Evolutionary conservation across 2,888 invertebrate genomes (phyloP).

Genomic region (Lasius platythorax): DNA sequence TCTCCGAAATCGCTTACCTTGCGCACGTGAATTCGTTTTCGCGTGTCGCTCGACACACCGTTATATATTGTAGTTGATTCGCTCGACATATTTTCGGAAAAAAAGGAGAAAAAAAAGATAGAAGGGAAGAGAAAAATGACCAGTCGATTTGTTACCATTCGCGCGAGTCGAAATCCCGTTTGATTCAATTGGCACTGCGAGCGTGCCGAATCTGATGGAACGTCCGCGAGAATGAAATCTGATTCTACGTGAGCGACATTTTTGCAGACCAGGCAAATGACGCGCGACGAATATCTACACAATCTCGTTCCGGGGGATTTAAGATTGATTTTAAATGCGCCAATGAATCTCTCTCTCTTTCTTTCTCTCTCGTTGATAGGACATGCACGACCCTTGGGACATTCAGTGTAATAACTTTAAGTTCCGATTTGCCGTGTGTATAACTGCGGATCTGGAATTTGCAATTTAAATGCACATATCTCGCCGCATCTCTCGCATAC

Average conservation of each 20-base stretch:
- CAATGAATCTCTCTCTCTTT: neutral
- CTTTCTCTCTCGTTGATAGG: slow-evolving; percentile 16
- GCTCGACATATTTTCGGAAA: slow-evolving; percentile 17
- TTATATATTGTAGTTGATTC: neutral
- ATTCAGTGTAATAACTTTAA: slow-evolving; percentile 27
- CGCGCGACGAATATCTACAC: slow-evolving; percentile 9
- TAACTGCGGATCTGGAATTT: slow-evolving; percentile 38
- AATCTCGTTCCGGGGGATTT: slow-evolving; percentile 23
- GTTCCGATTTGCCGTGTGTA: slow-evolving; percentile 20
- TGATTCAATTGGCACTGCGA: slow-evolving; percentile 31
- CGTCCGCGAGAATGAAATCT: slow-evolving; percentile 18
- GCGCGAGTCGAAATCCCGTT: slow-evolving; percentile 33
- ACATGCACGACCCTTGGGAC: slow-evolving; percentile 23
- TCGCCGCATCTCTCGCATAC: neutral
- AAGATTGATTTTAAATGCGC: slow-evolving; percentile 21
- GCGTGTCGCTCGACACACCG: neutral
- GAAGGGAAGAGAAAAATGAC: slow-evolving; percentile 3
- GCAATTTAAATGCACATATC: slow-evolving; percentile 43
- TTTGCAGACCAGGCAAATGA: slow-evolving; percentile 31
- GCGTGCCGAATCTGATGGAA: slow-evolving; percentile 20
- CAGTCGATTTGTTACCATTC: slow-evolving; percentile 40
- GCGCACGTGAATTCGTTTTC: slow-evolving; percentile 62
- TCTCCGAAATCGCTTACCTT: slow-evolving; percentile 70
- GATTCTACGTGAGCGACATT: slow-evolving; percentile 26
- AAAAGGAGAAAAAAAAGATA: neutral